These are phyloP conservation scores for Porites cylindrica DNA, from an alignment of 92 coral and sea anemone genomes.

Conservation along the genomic window DNA sequence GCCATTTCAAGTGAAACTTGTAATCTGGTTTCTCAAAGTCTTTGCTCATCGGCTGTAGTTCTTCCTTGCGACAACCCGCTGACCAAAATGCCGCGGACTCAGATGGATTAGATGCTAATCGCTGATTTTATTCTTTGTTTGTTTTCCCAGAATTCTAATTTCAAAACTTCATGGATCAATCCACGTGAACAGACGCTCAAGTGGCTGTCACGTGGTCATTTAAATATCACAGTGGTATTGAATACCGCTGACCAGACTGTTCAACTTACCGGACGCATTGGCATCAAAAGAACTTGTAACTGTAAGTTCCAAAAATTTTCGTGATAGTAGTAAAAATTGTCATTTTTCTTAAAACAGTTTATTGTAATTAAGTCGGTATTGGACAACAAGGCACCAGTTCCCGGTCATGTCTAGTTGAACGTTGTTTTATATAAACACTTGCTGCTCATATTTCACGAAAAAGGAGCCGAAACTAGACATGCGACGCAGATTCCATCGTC, in stretches of 20 bases:
- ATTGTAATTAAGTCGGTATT: not conserved
- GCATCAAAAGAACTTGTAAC: conserved; percentile 79
- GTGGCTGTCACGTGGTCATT: conserved; percentile 83
- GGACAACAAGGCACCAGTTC: no score
- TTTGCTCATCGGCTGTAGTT: no score
- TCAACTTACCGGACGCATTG: conserved; percentile 73
- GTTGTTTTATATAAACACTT: no score
- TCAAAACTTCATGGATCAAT: conserved; percentile 63
- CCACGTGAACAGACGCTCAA: conserved; percentile 76
- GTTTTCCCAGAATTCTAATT: conserved; percentile 32
- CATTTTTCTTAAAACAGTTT: not conserved
- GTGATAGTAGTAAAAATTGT: not conserved
- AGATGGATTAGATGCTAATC: not conserved
- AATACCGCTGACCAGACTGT: conserved; percentile 62
- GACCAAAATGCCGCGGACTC: no score
- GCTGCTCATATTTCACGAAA: no score
- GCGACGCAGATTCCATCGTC: no score
- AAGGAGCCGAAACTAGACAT: no score
- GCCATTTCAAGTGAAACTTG: no score
- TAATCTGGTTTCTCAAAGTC: no score
- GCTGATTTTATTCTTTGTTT: not conserved
- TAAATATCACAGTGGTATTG: conserved; percentile 63
- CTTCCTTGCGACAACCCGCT: no score
- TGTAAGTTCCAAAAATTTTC: conserved; percentile 51
- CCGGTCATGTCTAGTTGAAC: no score